Percentiles rank a stretch among this genome's conserved stretches.
These are phyloP conservation scores for Gymnocypris eckloni DNA, from an alignment of 2,797 vertebrate species.

Conservation along the genomic window DNA sequence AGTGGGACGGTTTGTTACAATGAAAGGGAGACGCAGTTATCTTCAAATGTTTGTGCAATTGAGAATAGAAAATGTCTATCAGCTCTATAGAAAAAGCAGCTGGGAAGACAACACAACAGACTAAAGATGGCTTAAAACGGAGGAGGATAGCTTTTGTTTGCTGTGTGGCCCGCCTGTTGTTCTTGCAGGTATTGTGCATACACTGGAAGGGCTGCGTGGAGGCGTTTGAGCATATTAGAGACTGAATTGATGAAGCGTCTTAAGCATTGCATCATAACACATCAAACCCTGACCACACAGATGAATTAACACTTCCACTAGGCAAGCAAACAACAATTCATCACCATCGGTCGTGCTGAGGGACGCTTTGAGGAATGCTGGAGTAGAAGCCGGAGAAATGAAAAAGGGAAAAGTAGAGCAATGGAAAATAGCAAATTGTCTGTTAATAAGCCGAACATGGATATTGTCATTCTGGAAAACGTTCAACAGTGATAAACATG, in stretches of 20 bases:
- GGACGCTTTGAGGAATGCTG: slow-evolving; percentile 18
- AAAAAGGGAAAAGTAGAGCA: background rate
- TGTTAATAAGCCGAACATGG: background rate
- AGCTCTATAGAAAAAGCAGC: slow-evolving; percentile 12
- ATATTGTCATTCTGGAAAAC: background rate
- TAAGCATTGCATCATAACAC: slow-evolving; percentile 55
- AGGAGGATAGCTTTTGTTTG: slow-evolving; percentile 44
- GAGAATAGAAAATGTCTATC: background rate
- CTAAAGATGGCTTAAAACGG: slow-evolving; percentile 15
- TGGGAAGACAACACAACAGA: background rate
- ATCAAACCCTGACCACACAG: slow-evolving; percentile 38
- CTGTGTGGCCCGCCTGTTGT: slow-evolving; percentile 34
- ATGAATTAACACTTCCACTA: slow-evolving; percentile 41
- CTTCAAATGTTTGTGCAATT: background rate
- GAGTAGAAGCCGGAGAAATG: background rate
- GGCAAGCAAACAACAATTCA: slow-evolving; percentile 22
- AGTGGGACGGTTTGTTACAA: background rate
- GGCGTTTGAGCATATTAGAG: slow-evolving; percentile 37
- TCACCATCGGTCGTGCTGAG: slow-evolving; percentile 14
- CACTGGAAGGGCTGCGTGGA: background rate
- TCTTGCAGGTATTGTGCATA: background rate
- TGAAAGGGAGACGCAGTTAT: background rate
- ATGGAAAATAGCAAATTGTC: background rate
- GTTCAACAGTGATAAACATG: background rate
- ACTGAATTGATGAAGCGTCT: slow-evolving; percentile 47